Base-by-base conservation (phyloP, 2,888 invertebrate species). In the Abrostola triplasia region DNA sequence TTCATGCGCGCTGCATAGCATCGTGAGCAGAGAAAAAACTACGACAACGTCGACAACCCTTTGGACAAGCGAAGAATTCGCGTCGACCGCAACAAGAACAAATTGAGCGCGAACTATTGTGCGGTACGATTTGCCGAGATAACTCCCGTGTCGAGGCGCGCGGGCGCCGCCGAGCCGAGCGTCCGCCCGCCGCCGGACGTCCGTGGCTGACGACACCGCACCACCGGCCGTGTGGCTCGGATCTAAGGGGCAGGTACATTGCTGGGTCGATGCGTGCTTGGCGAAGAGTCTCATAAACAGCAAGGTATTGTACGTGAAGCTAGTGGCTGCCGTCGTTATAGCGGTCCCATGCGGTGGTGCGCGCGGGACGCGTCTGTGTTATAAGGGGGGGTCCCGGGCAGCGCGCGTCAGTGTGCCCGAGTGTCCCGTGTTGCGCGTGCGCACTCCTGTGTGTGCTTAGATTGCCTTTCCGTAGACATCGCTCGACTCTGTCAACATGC, bases 31-130 rank as follows among this genome's bases (percentile, higher is more conserved):
- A 87, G 88, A 92, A 93, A 92, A 92, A 92, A 92, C 88, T 89
- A 90, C 88, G 80, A 90, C 88, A 86, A 87, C 87, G 67, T 80
- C 81, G 80, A 84, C 87, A 87, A 83, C 88, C 90, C 90, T 90
- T 88, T 85, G 88, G 89, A 92, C 90, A 90, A 92, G 91, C 90
- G 84, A 91, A 92, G 93, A 93, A 93, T 92, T 92, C 88, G 89
- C 91, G 82, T 88, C 90, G 90, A 92, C 90, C 89, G 90, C 93
- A 94, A 94, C 89, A 94, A 93, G 93, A 94, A 91, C 94, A 94
- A 93, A 94, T 94, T 93, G 91, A 93, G 88, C 89, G 90, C 89
- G 88, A 92, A 92, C 92, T 92, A 93, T 94, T 93, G 92, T 92
- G 92, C 90, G 89, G 90, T 90, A 91, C 92, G 94, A 93, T 93